Evolutionary conservation across 1,140 invertebrate species (phyloP), one percentile per base, ranked within the genome.

Genomic region (Saccostrea cuccullata): DNA sequence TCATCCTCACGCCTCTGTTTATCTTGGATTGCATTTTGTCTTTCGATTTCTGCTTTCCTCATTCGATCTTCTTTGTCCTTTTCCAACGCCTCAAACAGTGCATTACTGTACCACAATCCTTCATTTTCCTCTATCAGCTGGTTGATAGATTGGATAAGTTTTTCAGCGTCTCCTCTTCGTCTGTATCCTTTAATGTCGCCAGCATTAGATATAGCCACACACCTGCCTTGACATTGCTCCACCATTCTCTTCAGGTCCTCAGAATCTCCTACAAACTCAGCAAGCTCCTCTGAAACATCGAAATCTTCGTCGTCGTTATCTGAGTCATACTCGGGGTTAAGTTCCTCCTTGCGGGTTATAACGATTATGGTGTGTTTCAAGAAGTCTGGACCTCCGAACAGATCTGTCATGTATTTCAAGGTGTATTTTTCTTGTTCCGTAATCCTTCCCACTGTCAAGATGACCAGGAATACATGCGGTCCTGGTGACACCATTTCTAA

Each of bases 401-500:
- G 17, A 0, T 67, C 23, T 13, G 58, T 20, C n/a, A 85, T 26
- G 30, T 64, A 30, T 30, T 85, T 36, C 84, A 85, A 23, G 6
- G 84, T 85, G 11, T 85, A 56, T 36, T 26, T 30, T 36, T 64
- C 84, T 64, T 85, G 55, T 9, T 85, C 58, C 11, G 56, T 85
- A 2, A 85, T 30, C 8, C 84, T 60, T 12, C 13, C 84, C 3
- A 64, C 36, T 0, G 12, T 9, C 12, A 85, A 17, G 6, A 85
- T 60, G 0, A 85, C 26, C 4, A 85, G 30, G n/a, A 85, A 85
- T 23, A 67, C 84, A 17, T 86, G 85, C 2, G 64, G 85, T n/a
- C 85, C 85, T 20, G 85, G 85, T 9, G 67, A 47, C 23, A 67
- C 55, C 40, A 86, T 86, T 26, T 47, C 47, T 9, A 86, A 11